These are phyloP conservation scores for Stenodema calcarata DNA, from an alignment of 2,888 invertebrate species.

Conservation along the genomic window DNA sequence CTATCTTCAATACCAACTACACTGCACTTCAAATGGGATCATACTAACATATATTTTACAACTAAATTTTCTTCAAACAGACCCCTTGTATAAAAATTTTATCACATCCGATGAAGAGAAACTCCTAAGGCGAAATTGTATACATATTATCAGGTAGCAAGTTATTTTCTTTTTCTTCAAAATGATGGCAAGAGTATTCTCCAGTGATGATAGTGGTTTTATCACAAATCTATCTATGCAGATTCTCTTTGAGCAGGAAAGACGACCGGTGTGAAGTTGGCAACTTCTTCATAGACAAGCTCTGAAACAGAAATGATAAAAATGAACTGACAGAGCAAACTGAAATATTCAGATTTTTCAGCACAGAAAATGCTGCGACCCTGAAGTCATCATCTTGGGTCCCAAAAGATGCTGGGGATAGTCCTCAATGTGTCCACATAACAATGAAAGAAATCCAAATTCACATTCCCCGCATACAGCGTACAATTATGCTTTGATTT, in stretches of 20 bases:
- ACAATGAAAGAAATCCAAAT: no score
- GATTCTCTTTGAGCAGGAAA: slow-evolving; percentile 43
- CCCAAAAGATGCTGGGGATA: no score
- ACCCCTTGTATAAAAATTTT: not conserved
- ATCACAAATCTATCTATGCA: not conserved
- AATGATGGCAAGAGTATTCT: slow-evolving; percentile 13
- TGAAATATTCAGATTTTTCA: no score
- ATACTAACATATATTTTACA: no score
- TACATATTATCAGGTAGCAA: not conserved
- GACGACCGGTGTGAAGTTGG: slow-evolving; percentile 72
- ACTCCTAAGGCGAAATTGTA: not conserved
- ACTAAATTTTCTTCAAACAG: not conserved
- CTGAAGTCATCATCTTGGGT: no score
- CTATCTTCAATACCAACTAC: no score
- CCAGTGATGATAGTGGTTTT: not conserved
- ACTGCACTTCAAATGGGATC: no score
- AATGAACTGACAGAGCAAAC: no score
- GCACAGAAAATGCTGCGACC: no score
- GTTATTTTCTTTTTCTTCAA: not conserved
- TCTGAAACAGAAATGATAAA: slow-evolving; percentile 68
- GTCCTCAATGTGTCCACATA: no score
- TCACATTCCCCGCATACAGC: no score
- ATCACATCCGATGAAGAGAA: not conserved
- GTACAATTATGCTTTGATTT: no score
- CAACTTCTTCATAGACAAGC: slow-evolving; percentile 80